Conservation (phyloP, 2,888 invertebrate genomes). For the Drosophila quinaria region DNA sequence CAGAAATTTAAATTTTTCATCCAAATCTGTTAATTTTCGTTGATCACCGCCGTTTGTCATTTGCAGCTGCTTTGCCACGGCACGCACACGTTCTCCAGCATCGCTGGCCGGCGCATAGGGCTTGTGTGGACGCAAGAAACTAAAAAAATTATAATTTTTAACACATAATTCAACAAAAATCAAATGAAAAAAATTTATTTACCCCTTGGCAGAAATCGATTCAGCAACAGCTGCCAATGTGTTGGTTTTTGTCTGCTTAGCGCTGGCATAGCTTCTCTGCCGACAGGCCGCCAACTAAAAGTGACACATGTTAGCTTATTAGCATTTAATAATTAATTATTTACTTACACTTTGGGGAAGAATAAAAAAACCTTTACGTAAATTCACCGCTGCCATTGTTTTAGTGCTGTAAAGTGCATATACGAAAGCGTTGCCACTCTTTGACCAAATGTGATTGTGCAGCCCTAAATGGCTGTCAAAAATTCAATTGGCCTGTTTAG, state of each 20-base stretch:
- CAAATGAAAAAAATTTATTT: conserved; percentile 6
- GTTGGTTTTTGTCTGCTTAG: conserved; percentile 85
- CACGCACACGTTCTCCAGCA: conserved; percentile 88
- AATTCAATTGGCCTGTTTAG: no score
- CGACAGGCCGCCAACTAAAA: conserved; percentile 45
- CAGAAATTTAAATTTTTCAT: conserved; percentile 89
- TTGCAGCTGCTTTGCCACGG: conserved; percentile 88
- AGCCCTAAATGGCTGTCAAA: conserved; percentile 31
- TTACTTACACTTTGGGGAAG: conserved; percentile 64
- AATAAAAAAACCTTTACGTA: conserved; percentile 62
- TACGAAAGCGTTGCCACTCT: conserved; percentile 10
- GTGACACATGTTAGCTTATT: neutral
- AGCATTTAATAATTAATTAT: conserved; percentile 1
- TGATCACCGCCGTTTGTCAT: conserved; percentile 85
- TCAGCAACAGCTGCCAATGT: conserved; percentile 87
- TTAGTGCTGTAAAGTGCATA: conserved; percentile 20
- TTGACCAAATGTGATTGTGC: neutral
- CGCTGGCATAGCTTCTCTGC: conserved; percentile 76
- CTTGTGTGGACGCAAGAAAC: conserved; percentile 91
- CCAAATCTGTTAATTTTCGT: conserved; percentile 61
- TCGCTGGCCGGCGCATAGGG: conserved; percentile 91
- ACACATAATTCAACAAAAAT: neutral
- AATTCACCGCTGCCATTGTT: conserved; percentile 64
- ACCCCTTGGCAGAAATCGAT: conserved; percentile 91
- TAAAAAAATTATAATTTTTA: conserved; percentile 83